These are phyloP conservation scores for Vidua chalybeata DNA, from an alignment of 2,113 vertebrate species.

Conservation along the genomic window DNA sequence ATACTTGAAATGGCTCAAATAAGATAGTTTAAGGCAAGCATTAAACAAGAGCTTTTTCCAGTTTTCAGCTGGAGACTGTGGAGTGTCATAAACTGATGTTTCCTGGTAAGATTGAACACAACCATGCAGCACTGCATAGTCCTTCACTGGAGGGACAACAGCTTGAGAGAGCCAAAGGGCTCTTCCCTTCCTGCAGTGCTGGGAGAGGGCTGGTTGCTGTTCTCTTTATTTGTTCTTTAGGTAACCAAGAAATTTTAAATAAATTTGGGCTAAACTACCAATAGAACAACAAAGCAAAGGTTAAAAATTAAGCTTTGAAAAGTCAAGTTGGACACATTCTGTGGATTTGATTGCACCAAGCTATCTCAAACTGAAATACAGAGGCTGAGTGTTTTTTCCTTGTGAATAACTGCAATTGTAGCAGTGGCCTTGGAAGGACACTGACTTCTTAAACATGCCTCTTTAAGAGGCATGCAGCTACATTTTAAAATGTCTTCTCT, in stretches of 20 bases:
- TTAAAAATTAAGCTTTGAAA: not conserved
- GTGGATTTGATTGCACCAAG: not conserved
- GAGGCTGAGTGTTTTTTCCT: not conserved
- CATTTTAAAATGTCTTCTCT: not conserved
- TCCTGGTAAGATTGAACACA: not conserved
- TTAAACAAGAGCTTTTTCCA: not conserved
- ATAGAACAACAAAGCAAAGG: not conserved
- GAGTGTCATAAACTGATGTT: not conserved
- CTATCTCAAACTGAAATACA: not conserved
- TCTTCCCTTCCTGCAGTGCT: not conserved
- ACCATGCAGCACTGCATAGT: fast-evolving
- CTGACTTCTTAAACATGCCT: not conserved
- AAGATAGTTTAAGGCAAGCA: not conserved
- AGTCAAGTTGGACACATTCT: not conserved
- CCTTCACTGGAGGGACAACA: not conserved
- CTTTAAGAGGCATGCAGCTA: not conserved
- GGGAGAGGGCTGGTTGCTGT: not conserved
- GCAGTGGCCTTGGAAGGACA: not conserved
- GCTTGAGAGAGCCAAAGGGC: not conserved
- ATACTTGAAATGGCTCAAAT: not conserved
- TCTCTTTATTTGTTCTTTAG: not conserved
- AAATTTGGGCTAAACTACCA: not conserved
- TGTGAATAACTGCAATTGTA: not conserved
- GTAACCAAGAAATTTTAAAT: not conserved
- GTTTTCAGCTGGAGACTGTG: not conserved